Evolutionary conservation across 2,113 vertebrate species (phyloP).

Genomic region (Scophthalmus maximus): DNA sequence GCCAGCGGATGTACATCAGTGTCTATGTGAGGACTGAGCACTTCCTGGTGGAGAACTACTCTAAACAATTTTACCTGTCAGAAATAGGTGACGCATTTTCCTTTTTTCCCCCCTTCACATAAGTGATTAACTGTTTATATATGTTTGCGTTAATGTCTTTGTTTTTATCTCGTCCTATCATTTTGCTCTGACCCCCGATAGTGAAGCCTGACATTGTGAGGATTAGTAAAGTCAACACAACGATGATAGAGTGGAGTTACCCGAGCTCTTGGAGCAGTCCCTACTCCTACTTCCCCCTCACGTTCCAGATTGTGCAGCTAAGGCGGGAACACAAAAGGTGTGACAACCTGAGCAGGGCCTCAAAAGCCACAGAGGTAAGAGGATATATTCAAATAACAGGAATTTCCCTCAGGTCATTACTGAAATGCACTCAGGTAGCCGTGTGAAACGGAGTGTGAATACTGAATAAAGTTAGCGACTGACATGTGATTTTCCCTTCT

Average conservation of each 20-base stretch:
- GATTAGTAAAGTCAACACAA: conserved; percentile 60
- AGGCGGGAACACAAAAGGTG: conserved; percentile 28
- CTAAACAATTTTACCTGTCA: conserved; percentile 56
- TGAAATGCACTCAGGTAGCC: background rate
- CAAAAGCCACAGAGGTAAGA: conserved; percentile 54
- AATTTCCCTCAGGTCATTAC: background rate
- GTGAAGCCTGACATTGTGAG: conserved; percentile 79
- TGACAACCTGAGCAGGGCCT: conserved; percentile 28
- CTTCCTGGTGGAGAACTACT: conserved; percentile 71
- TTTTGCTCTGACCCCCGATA: conserved; percentile 14
- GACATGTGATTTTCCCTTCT: background rate
- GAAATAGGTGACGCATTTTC: conserved; percentile 65
- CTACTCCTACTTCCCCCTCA: conserved; percentile 79
- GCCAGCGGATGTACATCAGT: conserved; percentile 31
- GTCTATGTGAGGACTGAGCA: conserved; percentile 44
- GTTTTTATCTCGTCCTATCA: background rate
- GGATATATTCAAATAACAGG: background rate
- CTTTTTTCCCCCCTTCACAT: background rate
- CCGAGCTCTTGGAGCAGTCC: conserved; percentile 80
- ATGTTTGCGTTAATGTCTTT: background rate
- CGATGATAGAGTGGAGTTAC: conserved; percentile 72
- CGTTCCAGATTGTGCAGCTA: conserved; percentile 73
- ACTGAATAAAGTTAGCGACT: background rate
- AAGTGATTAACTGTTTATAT: too few relatives aligned
- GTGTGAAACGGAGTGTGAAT: background rate